phyloP scores from a whole-genome alignment of 2,113 vertebrate genomes.

The Indri indri region DNA sequence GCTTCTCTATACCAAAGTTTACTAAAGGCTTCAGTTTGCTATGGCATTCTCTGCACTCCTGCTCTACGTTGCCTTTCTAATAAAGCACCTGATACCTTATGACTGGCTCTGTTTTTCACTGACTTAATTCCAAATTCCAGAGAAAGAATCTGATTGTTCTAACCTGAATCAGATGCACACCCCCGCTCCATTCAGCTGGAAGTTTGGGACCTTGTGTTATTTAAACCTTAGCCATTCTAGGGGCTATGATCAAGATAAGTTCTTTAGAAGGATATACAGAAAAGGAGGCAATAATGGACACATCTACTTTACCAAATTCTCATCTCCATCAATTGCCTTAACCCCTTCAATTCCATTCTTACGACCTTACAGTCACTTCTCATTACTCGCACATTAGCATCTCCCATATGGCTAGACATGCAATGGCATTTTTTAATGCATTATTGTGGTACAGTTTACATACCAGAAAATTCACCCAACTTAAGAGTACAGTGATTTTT shows the following conservation, averaged over 20 bases:
- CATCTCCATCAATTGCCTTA: background rate
- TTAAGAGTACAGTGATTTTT: background rate
- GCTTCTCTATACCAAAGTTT: background rate
- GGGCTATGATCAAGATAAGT: background rate
- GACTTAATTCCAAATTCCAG: background rate
- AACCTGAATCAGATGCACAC: background rate
- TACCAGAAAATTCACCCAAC: background rate
- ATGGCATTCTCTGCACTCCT: background rate
- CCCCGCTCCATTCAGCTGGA: background rate
- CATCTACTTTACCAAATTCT: background rate
- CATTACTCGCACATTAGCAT: background rate
- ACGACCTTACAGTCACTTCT: background rate
- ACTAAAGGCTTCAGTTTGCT: background rate
- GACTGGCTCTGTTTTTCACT: background rate
- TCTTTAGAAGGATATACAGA: background rate
- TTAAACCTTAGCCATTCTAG: background rate
- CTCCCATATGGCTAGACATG: background rate
- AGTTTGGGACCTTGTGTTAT: background rate
- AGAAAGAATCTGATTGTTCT: background rate
- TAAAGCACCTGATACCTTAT: background rate
- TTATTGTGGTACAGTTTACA: background rate
- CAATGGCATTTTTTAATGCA: background rate
- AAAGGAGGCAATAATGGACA: background rate
- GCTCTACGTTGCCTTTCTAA: background rate
- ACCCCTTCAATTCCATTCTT: background rate